Conservation (phyloP, 2,797 vertebrate genomes). For the Oreortyx pictus region DNA sequence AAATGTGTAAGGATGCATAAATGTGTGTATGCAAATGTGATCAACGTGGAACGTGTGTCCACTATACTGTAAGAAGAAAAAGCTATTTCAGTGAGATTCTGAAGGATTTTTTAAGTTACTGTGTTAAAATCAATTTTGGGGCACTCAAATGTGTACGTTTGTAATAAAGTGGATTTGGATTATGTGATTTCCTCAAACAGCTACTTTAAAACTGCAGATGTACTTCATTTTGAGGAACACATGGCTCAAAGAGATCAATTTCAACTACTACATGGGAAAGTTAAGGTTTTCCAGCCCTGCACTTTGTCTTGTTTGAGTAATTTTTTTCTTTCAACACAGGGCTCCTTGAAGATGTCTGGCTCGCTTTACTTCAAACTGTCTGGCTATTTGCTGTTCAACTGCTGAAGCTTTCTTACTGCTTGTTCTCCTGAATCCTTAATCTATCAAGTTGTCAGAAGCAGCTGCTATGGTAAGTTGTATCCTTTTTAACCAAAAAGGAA, state of each 20-base stretch:
- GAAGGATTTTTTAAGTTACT: not conserved
- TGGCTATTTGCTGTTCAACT: not conserved
- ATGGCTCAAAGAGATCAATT: not conserved
- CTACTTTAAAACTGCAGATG: not conserved
- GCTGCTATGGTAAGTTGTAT: slow-evolving; percentile 45
- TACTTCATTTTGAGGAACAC: not conserved
- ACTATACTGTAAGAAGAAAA: not conserved
- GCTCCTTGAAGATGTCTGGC: slow-evolving; percentile 43
- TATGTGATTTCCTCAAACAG: not conserved
- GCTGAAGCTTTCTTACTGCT: slow-evolving; percentile 24
- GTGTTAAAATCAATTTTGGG: not conserved
- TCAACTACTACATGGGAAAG: not conserved
- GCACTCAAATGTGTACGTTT: not conserved
- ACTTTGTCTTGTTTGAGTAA: not conserved
- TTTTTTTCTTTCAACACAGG: not conserved
- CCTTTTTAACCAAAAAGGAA: not conserved
- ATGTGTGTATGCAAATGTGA: not conserved
- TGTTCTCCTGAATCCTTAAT: not conserved
- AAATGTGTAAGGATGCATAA: not conserved
- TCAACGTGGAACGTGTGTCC: not conserved
- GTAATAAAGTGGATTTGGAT: not conserved
- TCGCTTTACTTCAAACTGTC: not conserved
- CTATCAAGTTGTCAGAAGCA: not conserved
- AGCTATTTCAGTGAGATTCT: not conserved
- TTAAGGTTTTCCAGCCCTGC: not conserved